Evolutionary conservation across 1,140 invertebrate species (phyloP).

Genomic region (Trachymyrmex septentrionalis): DNA sequence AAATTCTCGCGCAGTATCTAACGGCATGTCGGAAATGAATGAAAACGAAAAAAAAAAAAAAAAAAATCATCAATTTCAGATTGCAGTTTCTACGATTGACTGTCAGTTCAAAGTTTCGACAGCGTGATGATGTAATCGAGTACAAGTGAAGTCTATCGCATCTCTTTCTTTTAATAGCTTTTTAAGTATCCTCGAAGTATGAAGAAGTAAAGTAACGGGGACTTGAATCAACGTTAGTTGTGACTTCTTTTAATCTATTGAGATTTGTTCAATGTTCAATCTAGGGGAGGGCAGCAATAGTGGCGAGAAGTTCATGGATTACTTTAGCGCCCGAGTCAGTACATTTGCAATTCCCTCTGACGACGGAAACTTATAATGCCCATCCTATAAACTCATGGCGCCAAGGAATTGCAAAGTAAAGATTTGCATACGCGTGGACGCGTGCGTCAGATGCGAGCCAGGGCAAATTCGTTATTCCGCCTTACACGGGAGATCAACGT

Average conservation of each 20-base stretch:
- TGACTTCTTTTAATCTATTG: background rate
- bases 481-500: constrained; percentile 57
- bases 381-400: constrained; percentile 23
- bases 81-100: constrained; percentile 2
- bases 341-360: constrained; percentile 46
- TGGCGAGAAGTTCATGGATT: background rate
- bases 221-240: background rate
- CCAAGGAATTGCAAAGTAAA: constrained; percentile 55
- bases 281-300: background rate
- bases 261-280: constrained; percentile 4
- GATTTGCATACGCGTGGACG: constrained; percentile 61
- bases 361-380: constrained; percentile 43
- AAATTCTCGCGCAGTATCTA: constrained; percentile 59
- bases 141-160: background rate
- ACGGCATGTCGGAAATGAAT: background rate
- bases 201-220: background rate
- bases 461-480: constrained; percentile 65
- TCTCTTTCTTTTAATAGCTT: background rate
- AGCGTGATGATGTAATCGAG: background rate
- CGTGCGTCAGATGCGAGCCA: constrained; percentile 35
- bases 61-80: background rate
- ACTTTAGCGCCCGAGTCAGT: constrained; percentile 5
- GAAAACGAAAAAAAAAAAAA: no score
- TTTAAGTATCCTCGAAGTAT: background rate
- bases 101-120: background rate